Conservation (phyloP, 2,888 invertebrate genomes). For the Neoascia interrupta region DNA sequence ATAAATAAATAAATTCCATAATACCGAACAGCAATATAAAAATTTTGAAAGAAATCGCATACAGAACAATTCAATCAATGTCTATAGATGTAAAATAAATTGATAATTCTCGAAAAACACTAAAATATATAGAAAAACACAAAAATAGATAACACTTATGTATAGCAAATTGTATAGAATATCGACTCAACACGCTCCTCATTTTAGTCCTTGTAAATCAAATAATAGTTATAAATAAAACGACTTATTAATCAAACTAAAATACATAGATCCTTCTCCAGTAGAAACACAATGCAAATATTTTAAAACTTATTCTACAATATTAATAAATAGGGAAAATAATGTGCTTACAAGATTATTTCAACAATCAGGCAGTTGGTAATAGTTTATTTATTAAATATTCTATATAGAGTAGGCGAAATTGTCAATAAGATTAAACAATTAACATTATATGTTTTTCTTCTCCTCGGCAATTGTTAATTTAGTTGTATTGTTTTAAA, state of each 20-base stretch:
- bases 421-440: conserved; percentile 4
- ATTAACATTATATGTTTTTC: neutral
- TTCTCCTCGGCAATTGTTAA: neutral
- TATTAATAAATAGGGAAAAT: conserved; percentile 59
- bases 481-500: conserved; percentile 32
- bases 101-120: conserved; percentile 51
- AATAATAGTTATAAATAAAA: conserved; percentile 43
- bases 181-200: conserved; percentile 48
- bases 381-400: conserved; percentile 29
- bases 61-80: conserved; percentile 46
- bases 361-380: conserved; percentile 65
- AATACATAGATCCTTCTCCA: conserved; percentile 17
- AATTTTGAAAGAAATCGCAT: conserved; percentile 51
- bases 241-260: conserved; percentile 46
- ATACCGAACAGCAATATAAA: conserved; percentile 63
- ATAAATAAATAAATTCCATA: conserved; percentile 4
- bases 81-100: conserved; percentile 53
- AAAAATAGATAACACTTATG: conserved; percentile 51
- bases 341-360: conserved; percentile 39
- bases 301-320: conserved; percentile 66
- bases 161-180: conserved; percentile 32
- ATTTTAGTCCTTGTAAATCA: conserved; percentile 54
- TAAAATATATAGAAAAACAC: conserved; percentile 31
- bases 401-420: neutral
- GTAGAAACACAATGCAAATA: conserved; percentile 37